A percentile compares a stretch with the other conserved stretches of the same genome.
phyloP scores from a whole-genome alignment of 2,888 invertebrate genomes.

The Oeneis ivallda region DNA sequence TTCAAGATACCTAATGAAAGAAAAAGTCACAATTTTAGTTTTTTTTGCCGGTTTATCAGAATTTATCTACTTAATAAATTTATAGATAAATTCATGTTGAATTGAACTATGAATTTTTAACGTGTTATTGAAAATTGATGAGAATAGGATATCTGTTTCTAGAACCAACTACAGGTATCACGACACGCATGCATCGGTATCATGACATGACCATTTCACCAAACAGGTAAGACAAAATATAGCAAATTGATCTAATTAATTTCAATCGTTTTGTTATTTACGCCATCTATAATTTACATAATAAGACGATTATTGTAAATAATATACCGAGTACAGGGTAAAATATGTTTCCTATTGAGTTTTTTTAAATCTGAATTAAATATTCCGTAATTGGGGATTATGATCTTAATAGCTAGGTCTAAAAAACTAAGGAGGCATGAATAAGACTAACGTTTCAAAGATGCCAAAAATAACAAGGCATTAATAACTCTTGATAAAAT shows the following conservation, averaged over 20 bases:
- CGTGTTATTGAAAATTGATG: background rate
- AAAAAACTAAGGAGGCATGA: background rate
- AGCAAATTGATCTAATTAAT: conserved; percentile 15
- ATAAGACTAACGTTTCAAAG: background rate
- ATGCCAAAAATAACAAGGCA: background rate
- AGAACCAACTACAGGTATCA: background rate
- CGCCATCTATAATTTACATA: background rate
- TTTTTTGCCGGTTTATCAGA: background rate
- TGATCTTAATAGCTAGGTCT: background rate
- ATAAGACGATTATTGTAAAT: conserved; percentile 8
- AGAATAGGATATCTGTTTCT: background rate
- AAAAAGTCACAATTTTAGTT: background rate
- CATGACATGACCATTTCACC: conserved; percentile 2
- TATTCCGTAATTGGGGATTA: background rate
- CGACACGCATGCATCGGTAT: background rate
- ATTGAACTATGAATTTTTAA: too few relatives aligned
- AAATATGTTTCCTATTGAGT: background rate
- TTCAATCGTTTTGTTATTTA: conserved; percentile 1
- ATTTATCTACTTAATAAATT: background rate
- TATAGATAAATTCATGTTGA: too few relatives aligned
- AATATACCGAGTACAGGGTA: background rate
- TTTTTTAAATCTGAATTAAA: background rate
- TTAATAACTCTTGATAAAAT: background rate
- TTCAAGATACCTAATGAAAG: background rate
- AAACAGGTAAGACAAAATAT: background rate